Evolutionary conservation across 2,888 invertebrate genomes (phyloP), one percentile per base, ranked within the genome.

Genomic region (Hoplodrina ambigua): DNA sequence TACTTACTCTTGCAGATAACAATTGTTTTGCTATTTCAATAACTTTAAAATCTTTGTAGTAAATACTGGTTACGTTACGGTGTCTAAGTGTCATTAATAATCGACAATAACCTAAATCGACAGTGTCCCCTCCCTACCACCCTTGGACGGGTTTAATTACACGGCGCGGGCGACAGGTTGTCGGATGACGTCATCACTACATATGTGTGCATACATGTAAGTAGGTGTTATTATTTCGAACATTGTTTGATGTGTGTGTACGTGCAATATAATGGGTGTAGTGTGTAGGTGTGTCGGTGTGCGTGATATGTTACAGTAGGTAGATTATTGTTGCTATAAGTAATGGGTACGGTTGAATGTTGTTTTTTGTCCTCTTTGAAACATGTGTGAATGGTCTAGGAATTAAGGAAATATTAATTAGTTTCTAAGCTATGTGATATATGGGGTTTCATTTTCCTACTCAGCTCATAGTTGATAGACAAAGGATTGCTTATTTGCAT

Each of bases 91-190:
- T 49, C 13, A 60, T 11, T 2, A 74, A 65, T 53, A 62, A 74
- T 72, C 75, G 81, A 82, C 33, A 46, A 54, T 55, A 68, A 71
- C 56, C 20, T 8, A 71, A 72, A 85, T 90, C 89, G 89, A 87
- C 75, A 81, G 49, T 63, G 73, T 83, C 87, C 59, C 91, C 74
- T 83, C 91, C 78, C 91, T 94, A 89, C 73, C 80, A 82, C 86
- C 86, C 88, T 89, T 86, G 92, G 91, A 87, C 92, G 94, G 94
- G 95, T 94, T 95, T 95, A 95, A 95, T 95, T 95, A 95, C 95
- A 93, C 91, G 90, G 91, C 91, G 93, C 92, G 93, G 95, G 95
- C 95, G 95, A 95, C 95, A 95, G 95, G 95, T 95, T 94, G 95
- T 92, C 95, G 95, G 89, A 90, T 95, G 95, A 95, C 95, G 95